phyloP scores from a whole-genome alignment of 2,888 invertebrate genomes.

The Elmis aenea region DNA sequence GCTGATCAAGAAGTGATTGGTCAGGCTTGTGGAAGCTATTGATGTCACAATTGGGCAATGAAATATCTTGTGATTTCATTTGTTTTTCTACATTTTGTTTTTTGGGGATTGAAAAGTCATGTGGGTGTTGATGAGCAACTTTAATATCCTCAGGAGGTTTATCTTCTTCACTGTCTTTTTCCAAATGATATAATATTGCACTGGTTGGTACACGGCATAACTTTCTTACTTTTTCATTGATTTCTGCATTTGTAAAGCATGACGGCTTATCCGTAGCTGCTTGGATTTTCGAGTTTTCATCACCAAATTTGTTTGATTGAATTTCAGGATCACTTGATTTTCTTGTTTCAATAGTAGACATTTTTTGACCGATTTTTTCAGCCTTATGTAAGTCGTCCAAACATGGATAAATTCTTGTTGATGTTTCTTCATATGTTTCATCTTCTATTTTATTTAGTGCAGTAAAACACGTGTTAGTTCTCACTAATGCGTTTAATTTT shows the following conservation, averaged over 20 bases:
- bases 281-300: too few species aligned
- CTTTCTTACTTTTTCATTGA: conserved; percentile 27
- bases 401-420: conserved; percentile 10
- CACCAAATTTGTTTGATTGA: conserved; percentile 4
- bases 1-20: too few species aligned
- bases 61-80: conserved; percentile 11
- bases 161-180: conserved; percentile 16
- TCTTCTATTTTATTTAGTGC: conserved; percentile 8
- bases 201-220: conserved; percentile 30
- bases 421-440: neutral
- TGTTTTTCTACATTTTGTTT: conserved; percentile 15
- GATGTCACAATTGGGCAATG: too few species aligned
- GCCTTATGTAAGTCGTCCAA: conserved; percentile 7
- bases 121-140: conserved; percentile 20
- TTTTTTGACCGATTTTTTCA: conserved; percentile 5
- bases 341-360: too few species aligned
- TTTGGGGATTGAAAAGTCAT: conserved; percentile 21
- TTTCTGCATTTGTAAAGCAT: conserved; percentile 15
- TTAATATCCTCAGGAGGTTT: conserved; percentile 18
- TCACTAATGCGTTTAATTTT: too few species aligned
- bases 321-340: neutral
- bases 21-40: too few species aligned
- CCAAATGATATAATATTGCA: conserved; percentile 24
- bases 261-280: too few species aligned
- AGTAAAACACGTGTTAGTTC: too few species aligned